phyloP scores from a whole-genome alignment of 2,797 vertebrate genomes.

The Gadopsis marmoratus region DNA sequence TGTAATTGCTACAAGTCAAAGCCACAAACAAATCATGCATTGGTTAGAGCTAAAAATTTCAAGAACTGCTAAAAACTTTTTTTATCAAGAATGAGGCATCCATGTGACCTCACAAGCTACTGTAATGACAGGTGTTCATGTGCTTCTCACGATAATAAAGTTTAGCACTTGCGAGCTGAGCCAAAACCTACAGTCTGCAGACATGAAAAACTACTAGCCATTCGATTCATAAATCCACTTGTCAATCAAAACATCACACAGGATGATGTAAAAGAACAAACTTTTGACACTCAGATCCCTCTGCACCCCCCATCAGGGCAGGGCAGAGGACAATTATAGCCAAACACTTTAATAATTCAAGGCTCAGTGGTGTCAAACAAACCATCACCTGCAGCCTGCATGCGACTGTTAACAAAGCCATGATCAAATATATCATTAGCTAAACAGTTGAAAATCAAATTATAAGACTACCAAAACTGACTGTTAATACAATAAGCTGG shows the following conservation, averaged over 20 bases:
- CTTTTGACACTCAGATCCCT: background rate
- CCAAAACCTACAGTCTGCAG: background rate
- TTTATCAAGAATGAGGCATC: background rate
- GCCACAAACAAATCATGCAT: background rate
- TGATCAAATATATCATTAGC: conserved; percentile 41
- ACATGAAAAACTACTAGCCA: background rate
- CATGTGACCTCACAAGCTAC: background rate
- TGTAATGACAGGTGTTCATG: background rate
- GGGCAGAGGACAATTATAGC: conserved; percentile 50
- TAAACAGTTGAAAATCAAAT: conserved; percentile 11
- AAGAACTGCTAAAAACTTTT: background rate
- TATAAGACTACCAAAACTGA: background rate
- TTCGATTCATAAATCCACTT: background rate
- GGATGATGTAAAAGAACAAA: background rate
- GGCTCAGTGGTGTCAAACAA: conserved; percentile 48
- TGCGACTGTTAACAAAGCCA: conserved; percentile 21
- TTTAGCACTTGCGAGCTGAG: background rate
- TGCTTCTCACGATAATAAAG: background rate
- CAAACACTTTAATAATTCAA: conserved; percentile 78
- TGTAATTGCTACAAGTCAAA: background rate
- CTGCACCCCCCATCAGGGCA: background rate
- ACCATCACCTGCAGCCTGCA: conserved; percentile 36
- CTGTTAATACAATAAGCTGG: background rate
- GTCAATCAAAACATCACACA: background rate
- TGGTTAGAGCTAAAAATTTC: background rate